Evolutionary conservation across 2,888 invertebrate genomes (phyloP).

Genomic region (Perithous albicinctus): DNA sequence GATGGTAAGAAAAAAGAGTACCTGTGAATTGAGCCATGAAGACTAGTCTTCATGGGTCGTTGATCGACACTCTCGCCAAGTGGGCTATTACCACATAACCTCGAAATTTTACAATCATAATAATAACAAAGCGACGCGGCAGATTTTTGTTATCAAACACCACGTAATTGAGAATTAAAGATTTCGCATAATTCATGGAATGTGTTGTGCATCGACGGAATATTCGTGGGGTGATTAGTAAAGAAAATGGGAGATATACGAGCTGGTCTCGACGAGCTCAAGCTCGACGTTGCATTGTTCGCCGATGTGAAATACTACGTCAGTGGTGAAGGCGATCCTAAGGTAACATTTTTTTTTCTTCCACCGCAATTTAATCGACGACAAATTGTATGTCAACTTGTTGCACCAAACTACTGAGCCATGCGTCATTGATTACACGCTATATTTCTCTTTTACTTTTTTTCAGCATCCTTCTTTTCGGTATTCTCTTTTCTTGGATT

Average conservation of each 20-base stretch:
- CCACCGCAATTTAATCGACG: neutral
- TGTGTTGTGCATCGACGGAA: constrained; percentile 65
- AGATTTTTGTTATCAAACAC: constrained; percentile 77
- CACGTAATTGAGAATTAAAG: constrained; percentile 60
- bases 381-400: neutral
- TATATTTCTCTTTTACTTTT: neutral
- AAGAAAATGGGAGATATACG: constrained; percentile 84
- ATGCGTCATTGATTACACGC: neutral
- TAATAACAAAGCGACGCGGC: constrained; percentile 82
- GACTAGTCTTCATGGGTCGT: no score
- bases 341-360: constrained; percentile 72
- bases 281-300: constrained; percentile 88
- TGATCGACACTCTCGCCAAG: constrained; percentile 15
- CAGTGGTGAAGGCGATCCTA: constrained; percentile 88
- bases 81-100: constrained; percentile 75
- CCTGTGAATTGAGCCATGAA: no score
- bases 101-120: constrained; percentile 76
- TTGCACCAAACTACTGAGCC: neutral
- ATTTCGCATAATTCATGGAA: constrained; percentile 52
- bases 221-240: constrained; percentile 62
- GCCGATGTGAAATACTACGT: constrained; percentile 94
- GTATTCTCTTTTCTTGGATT: neutral
- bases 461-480: neutral
- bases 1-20: no score
- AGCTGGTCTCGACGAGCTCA: constrained; percentile 84